Evolutionary conservation across 1,140 invertebrate species (phyloP).

Genomic region (Sitobion miscanthi): DNA sequence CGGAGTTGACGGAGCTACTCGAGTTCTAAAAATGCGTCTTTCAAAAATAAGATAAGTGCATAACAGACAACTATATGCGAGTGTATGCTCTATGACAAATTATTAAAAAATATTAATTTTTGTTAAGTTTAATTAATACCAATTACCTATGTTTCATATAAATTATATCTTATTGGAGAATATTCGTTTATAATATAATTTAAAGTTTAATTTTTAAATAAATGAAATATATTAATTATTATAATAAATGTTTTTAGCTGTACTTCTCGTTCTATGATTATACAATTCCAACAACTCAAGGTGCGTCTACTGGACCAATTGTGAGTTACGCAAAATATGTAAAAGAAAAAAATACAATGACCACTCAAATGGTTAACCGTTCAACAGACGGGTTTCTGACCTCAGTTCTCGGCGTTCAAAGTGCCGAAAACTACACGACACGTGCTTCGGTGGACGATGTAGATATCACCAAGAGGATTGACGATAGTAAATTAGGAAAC

Average conservation of each 20-base stretch:
- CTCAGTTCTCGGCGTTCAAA: not conserved
- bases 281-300: not conserved
- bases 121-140: no score
- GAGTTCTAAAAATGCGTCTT: no score
- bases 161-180: no score
- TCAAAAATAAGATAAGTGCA: no score
- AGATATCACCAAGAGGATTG: not conserved
- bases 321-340: constrained; percentile 44
- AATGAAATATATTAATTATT: not conserved
- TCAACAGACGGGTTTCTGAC: not conserved
- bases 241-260: not conserved
- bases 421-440: not conserved
- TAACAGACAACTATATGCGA: no score
- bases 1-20: no score
- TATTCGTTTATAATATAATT: not conserved
- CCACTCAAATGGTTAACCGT: not conserved
- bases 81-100: no score
- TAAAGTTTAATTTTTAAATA: not conserved
- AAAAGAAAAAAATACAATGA: constrained; percentile 28
- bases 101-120: no score
- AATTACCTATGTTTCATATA: no score
- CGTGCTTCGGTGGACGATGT: not conserved
- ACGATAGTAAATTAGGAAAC: not conserved
- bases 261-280: constrained; percentile 40
- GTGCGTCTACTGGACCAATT: not conserved